Base-by-base conservation (phyloP, 2,113 vertebrate genomes). In the Stigmatopora argus region DNA sequence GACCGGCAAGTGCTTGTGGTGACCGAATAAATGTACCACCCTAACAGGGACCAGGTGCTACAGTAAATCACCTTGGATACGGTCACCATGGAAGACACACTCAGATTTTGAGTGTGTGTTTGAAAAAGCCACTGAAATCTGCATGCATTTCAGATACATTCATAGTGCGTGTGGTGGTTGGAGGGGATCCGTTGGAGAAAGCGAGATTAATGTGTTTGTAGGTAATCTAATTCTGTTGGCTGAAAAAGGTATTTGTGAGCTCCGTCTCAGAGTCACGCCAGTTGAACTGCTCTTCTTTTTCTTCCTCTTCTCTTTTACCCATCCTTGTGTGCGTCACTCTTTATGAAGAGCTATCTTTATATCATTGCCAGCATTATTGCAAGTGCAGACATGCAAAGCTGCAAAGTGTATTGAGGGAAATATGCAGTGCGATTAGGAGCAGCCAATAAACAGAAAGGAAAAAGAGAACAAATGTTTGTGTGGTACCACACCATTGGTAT, bases 11-110 rank as follows among this genome's bases (percentile, higher is more conserved):
- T 21, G 72, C 78, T 71, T 66, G 85, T 74, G 82, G 79, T 44
- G 65, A 77, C 79, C 73, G 70, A 78, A 74, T 66, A 70, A 78
- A 81, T 47, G 71, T 68, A 83, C 85, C 86, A 86, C 86, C 85
- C 83, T 70, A 79, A 83, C 85, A 86, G 83, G 79, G 80, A 84
- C 83, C 88, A 88, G 88, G 86, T 88, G 88, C 81, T 87, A 72
- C 78, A 60, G 78, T 84, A 80, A 77, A 88, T 89, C 83, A 83
- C 84, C 80, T 67, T 89, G 88, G 86, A 84, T 85, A 87, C 86
- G 13, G 84, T 89, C 63, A 62, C 80, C 78, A 88, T 86, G 88
- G 88, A 81, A 87, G 86, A 72, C 77, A 81, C 74, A 86, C 34
- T 45, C 69, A 46, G 53, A 64, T 66, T 62, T 64, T 49, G 65